phyloP scores from a whole-genome alignment of 1,140 invertebrate species.

The Temnothorax curvispinosus region DNA sequence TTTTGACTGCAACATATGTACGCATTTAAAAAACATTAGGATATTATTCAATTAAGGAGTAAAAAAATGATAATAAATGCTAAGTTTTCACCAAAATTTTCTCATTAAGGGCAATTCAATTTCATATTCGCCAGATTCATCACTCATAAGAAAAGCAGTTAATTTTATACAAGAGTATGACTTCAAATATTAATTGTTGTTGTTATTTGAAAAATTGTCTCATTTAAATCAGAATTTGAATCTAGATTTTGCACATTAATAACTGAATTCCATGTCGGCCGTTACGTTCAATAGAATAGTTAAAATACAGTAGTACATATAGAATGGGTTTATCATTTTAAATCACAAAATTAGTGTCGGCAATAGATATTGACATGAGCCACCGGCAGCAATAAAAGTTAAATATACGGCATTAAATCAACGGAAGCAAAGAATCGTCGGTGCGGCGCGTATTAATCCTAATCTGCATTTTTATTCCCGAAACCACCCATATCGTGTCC shows the following conservation, averaged over 20 bases:
- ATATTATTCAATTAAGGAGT: neutral
- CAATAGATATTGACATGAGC: constrained; percentile 20
- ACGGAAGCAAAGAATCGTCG: constrained; percentile 67
- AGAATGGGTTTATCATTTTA: constrained; percentile 19
- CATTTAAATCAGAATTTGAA: constrained; percentile 1
- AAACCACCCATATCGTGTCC: constrained; percentile 67
- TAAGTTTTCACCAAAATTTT: neutral
- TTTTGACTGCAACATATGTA: neutral
- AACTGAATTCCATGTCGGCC: neutral
- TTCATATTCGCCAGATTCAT: neutral
- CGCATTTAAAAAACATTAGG: neutral
- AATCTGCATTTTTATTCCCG: constrained; percentile 76
- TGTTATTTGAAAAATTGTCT: neutral
- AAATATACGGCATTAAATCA: constrained; percentile 70
- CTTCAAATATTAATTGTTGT: neutral
- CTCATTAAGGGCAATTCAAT: neutral
- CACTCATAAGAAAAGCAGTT: neutral
- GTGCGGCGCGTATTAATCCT: constrained; percentile 71
- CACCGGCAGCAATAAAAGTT: constrained; percentile 26
- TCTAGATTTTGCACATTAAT: neutral
- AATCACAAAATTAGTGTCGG: constrained; percentile 56
- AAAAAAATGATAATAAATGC: neutral
- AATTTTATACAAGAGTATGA: neutral
- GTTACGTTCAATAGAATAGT: neutral
- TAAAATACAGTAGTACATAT: neutral